Base-by-base conservation (phyloP, 2,113 vertebrate species). In the Abramis brama region DNA sequence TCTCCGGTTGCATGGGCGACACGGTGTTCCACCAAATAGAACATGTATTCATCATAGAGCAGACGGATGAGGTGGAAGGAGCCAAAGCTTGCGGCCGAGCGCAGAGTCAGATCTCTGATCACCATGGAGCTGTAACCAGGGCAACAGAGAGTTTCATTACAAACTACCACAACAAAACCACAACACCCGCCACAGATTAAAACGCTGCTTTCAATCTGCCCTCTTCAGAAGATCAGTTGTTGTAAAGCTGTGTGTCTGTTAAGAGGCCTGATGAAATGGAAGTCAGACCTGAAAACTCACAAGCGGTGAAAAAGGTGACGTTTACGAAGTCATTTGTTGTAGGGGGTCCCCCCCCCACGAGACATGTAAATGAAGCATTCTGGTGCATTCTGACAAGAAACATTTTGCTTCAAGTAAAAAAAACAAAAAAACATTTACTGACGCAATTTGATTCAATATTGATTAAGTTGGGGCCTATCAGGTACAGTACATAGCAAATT, bases 11-110 rank as follows among this genome's bases (percentile, higher is more conserved):
- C 98, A 92, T 96, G 95, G 19, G 98, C 98, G 3, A 99, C 97
- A 0, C 98, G 97, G 45, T 99, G 97, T 87, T 99, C 98, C 71
- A 99, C 97, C 96, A 99, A 95, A 92, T 99, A 99, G 89, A 99
- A 99, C 98, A 99, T 99, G 95, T 99, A 99, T 86, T 99, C 98
- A 0, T 99, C 98, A 0, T 99, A 99, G 1, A 99, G 96, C 85
- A 99, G 96, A 23, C 98, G 97, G 88, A 99, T 99, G 62, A 99
- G 94, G 93, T 99, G 98, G 93, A 99, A 99, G 85, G 98, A 99
- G 79, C 98, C 98, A 0, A 99, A 99, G 88, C 97, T 99, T 90
- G 98, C 98, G 0, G 98, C 98, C 0, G 97, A 99, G 87, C 98
- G 97, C 90, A 99, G 93, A 55, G 98, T 99, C 85, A 99, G 95